Conservation (phyloP, 2,113 vertebrate genomes). For the Egretta garzetta region DNA sequence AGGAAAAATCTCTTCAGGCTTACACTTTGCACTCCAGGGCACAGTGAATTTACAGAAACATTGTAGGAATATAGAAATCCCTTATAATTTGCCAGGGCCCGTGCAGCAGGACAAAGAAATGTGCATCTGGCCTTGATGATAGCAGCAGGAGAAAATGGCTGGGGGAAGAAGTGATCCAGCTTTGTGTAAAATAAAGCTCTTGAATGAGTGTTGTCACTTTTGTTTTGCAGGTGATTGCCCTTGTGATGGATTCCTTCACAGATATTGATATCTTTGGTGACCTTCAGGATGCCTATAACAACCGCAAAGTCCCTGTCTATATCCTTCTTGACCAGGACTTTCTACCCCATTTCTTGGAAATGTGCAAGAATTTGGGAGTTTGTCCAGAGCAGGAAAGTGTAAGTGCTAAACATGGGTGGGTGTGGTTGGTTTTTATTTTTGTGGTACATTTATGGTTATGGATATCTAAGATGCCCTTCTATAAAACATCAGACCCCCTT, state of each 20-base stretch:
- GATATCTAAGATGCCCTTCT: neutral
- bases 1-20: neutral
- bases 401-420: neutral
- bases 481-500: neutral
- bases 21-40: neutral
- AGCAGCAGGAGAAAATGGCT: neutral
- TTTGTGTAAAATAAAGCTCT: neutral
- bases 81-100: neutral
- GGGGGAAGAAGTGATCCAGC: neutral
- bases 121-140: neutral
- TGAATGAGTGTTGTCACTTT: neutral
- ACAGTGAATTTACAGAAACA: neutral
- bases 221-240: slow-evolving; percentile 87
- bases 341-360: slow-evolving; percentile 86
- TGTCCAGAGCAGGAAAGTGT: slow-evolving; percentile 88
- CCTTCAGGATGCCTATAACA: slow-evolving; percentile 86
- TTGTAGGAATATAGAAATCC: neutral
- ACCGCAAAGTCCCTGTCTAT: slow-evolving; percentile 87
- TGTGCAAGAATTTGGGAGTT: slow-evolving; percentile 88
- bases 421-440: neutral
- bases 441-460: neutral
- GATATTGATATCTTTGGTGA: slow-evolving; percentile 94
- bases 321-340: slow-evolving; percentile 90
- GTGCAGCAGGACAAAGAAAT: neutral
- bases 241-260: slow-evolving; percentile 95